A percentile compares a stretch with the other conserved stretches of the same genome.
Conservation (phyloP, 2,797 vertebrate species). For the Schizothorax lantsangensis region DNA sequence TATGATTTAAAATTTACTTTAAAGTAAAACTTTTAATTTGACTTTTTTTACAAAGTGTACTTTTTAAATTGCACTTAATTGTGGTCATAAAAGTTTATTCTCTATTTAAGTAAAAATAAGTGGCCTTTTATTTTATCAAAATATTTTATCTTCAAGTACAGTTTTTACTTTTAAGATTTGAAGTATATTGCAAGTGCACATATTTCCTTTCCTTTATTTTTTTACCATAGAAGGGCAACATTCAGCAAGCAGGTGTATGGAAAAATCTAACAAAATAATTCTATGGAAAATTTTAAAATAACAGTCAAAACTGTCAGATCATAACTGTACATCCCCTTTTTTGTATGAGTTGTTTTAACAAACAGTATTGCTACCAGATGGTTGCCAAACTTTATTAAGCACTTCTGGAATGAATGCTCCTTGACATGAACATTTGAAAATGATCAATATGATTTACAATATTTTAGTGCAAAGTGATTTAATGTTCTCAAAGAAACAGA, state of each 20-base stretch:
- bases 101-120: background rate
- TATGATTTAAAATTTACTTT: too few species aligned
- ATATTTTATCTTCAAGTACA: background rate
- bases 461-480: slow-evolving; percentile 11
- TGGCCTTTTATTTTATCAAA: background rate
- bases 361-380: slow-evolving; percentile 16
- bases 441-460: slow-evolving; percentile 29
- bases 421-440: slow-evolving; percentile 42
- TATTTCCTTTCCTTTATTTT: background rate
- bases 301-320: background rate
- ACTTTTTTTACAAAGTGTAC: too few species aligned
- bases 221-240: background rate
- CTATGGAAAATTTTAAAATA: background rate
- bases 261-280: background rate
- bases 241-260: background rate
- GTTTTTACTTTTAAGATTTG: background rate
- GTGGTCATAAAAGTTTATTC: background rate
- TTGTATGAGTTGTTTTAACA: background rate
- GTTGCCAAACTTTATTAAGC: slow-evolving; percentile 17
- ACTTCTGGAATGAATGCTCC: background rate
- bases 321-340: background rate
- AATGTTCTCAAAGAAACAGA: slow-evolving; percentile 28
- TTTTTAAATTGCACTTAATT: too few species aligned
- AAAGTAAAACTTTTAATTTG: background rate
- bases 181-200: background rate